A percentile compares a stretch with the other conserved stretches of the same genome.
Evolutionary conservation across 2,888 invertebrate species (phyloP).

Genomic region (Sinodicranocentrus sp.): DNA sequence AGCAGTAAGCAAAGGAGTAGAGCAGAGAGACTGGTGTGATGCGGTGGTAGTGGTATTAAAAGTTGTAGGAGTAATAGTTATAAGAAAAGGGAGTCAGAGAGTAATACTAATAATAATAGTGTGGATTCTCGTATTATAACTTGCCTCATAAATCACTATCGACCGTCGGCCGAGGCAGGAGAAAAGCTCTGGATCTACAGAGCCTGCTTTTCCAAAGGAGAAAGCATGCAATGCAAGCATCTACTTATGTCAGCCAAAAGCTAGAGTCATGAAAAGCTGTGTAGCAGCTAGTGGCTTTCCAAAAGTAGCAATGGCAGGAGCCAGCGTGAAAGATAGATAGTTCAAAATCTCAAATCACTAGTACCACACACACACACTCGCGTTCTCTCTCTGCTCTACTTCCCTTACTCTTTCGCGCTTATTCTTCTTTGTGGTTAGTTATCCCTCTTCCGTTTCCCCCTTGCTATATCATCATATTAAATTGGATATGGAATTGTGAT

Average conservation of each 20-base stretch:
- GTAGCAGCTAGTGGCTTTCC: constrained; percentile 17
- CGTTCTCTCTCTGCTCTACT: constrained; percentile 24
- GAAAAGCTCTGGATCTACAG: neutral
- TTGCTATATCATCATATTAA: constrained; percentile 34
- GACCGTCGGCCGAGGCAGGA: constrained; percentile 41
- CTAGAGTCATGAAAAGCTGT: constrained; percentile 25
- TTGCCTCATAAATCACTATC: constrained; percentile 67
- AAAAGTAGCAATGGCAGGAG: constrained; percentile 25
- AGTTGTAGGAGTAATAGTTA: constrained; percentile 52
- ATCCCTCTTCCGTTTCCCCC: constrained; percentile 37
- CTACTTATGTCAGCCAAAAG: constrained; percentile 49
- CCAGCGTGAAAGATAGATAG: constrained; percentile 60
- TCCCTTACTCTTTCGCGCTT: constrained; percentile 15
- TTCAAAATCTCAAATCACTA: constrained; percentile 53
- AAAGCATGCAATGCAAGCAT: constrained; percentile 43
- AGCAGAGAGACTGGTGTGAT: constrained; percentile 53
- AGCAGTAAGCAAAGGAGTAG: constrained; percentile 51
- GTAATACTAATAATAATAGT: constrained; percentile 60
- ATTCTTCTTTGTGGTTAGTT: constrained; percentile 57
- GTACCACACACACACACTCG: constrained; percentile 28
- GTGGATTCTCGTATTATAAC: constrained; percentile 66
- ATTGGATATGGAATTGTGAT: constrained; percentile 34
- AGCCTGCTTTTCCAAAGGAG: constrained; percentile 1
- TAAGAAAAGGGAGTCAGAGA: constrained; percentile 25
- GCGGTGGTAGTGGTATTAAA: constrained; percentile 62